phyloP scores from a whole-genome alignment of 2,888 invertebrate species.

The Tridacna gigas region DNA sequence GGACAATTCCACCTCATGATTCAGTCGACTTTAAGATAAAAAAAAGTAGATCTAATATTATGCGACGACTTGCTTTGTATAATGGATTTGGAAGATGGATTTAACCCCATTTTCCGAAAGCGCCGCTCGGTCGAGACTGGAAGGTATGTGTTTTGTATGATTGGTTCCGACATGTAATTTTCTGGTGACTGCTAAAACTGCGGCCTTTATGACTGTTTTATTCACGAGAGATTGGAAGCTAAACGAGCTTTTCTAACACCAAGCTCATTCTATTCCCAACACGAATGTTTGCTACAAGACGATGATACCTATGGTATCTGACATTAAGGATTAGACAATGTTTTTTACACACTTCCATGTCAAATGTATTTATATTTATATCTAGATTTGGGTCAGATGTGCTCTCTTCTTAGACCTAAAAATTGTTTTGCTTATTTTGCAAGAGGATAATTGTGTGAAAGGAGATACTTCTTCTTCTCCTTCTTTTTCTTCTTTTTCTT shows the following conservation, averaged over 20 bases:
- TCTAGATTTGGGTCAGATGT: constrained; percentile 15
- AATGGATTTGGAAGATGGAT: no score
- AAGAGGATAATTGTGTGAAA: no score
- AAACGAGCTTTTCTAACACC: constrained; percentile 61
- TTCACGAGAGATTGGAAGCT: constrained; percentile 67
- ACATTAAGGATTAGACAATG: neutral
- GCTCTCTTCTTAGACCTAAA: no score
- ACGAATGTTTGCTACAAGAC: neutral
- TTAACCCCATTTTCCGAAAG: no score
- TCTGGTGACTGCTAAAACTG: constrained; percentile 64
- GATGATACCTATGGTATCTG: constrained; percentile 4
- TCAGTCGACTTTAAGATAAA: no score
- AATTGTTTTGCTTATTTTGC: no score
- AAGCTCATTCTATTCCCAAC: neutral
- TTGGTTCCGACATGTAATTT: constrained; percentile 67
- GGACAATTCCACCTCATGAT: no score
- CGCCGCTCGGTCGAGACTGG: neutral
- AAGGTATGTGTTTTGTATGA: constrained; percentile 39
- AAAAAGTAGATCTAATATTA: no score
- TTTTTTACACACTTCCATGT: constrained; percentile 15
- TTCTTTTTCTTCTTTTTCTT: no score
- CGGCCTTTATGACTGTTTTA: constrained; percentile 67
- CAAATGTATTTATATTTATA: constrained; percentile 16
- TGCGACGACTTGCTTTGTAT: no score
- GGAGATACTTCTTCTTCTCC: no score